A percentile compares a stretch with the other conserved stretches of the same genome.
phyloP scores from a whole-genome alignment of 2,888 invertebrate species.

The Trichopoda pennipes region DNA sequence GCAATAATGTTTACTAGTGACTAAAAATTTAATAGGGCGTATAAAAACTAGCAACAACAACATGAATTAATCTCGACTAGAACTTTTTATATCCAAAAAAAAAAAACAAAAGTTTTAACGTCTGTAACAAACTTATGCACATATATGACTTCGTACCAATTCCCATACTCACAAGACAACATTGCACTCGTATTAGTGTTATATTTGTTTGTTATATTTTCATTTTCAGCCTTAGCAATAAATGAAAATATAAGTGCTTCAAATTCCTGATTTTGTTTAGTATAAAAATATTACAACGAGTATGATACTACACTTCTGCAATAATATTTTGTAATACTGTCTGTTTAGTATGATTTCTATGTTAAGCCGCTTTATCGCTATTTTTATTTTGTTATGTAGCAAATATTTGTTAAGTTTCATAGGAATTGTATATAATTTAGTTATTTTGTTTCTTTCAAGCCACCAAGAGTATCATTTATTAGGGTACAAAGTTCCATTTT shows the following conservation, averaged over 20 bases:
- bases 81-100: conserved; percentile 2
- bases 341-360: conserved; percentile 22
- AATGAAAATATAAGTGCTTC: conserved; percentile 46
- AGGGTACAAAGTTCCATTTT: conserved; percentile 21
- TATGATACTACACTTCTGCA: not conserved
- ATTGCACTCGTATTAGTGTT: conserved; percentile 19
- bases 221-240: conserved; percentile 30
- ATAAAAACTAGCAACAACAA: no score
- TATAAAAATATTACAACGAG: not conserved
- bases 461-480: conserved; percentile 53
- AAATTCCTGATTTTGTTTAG: conserved; percentile 54
- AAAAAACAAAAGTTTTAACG: not conserved
- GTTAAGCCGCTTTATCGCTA: conserved; percentile 20
- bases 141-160: not conserved
- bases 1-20: no score
- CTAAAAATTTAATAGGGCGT: no score
- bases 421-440: conserved; percentile 43
- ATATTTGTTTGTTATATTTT: no score
- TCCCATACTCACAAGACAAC: not conserved
- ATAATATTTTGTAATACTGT: conserved; percentile 39
- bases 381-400: not conserved
- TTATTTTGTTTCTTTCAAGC: conserved; percentile 11
- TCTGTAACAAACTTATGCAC: not conserved
- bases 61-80: no score
- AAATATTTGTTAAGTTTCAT: conserved; percentile 30